These are phyloP conservation scores for Macrotrachela quadricornifera DNA, from an alignment of 1,140 invertebrate genomes.

Conservation along the genomic window DNA sequence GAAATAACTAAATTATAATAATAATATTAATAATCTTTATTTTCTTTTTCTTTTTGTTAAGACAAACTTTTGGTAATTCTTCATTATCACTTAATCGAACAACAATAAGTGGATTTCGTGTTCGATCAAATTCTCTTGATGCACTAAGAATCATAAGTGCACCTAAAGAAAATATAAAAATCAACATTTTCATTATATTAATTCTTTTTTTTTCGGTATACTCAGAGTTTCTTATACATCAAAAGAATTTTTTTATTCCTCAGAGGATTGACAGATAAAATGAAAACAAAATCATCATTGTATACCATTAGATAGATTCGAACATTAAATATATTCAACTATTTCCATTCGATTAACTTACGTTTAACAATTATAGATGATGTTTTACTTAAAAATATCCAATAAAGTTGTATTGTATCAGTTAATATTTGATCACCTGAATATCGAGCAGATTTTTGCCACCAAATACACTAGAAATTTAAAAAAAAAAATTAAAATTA, in stretches of 20 bases:
- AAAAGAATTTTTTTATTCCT: too few species aligned
- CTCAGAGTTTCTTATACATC: too few species aligned
- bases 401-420: constrained; percentile 83
- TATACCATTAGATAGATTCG: too few species aligned
- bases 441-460: constrained; percentile 89
- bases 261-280: too few species aligned
- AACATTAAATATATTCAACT: too few species aligned
- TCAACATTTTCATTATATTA: too few species aligned
- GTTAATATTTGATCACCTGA: constrained; percentile 81
- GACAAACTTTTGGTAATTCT: constrained; percentile 73
- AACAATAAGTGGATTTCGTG: constrained; percentile 75
- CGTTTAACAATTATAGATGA: constrained; percentile 48
- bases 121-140: constrained; percentile 80
- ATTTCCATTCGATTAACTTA: too few species aligned
- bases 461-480: constrained; percentile 61
- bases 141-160: constrained; percentile 85
- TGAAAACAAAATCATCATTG: too few species aligned
- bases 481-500: not conserved
- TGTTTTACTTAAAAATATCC: constrained; percentile 80
- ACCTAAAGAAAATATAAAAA: constrained; percentile 30
- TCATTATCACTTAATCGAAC: constrained; percentile 78
- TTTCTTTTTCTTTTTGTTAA: too few species aligned
- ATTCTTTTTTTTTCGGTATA: too few species aligned
- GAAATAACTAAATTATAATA: constrained; percentile 49
- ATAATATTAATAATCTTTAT: not conserved